Evolutionary conservation across 2,888 invertebrate species (phyloP), one percentile per base, ranked within the genome.

Genomic region (Lasiommata megera): DNA sequence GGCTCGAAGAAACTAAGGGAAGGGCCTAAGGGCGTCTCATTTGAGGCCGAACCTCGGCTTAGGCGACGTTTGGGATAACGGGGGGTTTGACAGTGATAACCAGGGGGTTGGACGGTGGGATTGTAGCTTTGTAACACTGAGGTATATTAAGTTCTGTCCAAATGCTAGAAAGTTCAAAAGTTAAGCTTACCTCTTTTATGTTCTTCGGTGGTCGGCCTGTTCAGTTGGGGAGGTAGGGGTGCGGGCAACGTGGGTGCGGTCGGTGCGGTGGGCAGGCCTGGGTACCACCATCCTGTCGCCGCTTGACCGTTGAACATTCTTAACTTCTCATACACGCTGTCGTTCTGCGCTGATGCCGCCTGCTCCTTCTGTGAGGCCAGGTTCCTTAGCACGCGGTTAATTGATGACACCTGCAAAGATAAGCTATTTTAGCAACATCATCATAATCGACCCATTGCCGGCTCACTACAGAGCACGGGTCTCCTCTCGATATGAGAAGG

Each of bases 351-450:
- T 9, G 72, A 72, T 43, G 95, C 94, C 71, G 97, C 96, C 84
- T 97, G 97, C 88, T 98, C 99, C 86, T 98, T 99, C 88, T 98
- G 98, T 51, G 98, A 97, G 23, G 98, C 98, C 73, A 99, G 92
- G 91, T 99, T 99, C 65, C 99, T 93, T 59, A 99, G 93, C 62
- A 99, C 99, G 71, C 99, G 95, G 93, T 99, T 99, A 87, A 99
- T 99, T 76, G 98, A 98, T 64, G 98, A 98, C 67, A 98, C 98
- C 98, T 98, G 93, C 6, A 38, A 41, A 34, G 9, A 54, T 17
- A 11, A 8, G 18, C 9, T 23, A 7, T 23, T 16, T 54, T 36
- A 44, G 29, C 14, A 14, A 11, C 23, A 23, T 5, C 23, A 23
- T 23, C 23, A 23, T n/a, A n/a, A n/a, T n/a, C n/a, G n/a, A n/a